phyloP scores from a whole-genome alignment of 1,140 invertebrate species.

The Berghia stephanieae region DNA sequence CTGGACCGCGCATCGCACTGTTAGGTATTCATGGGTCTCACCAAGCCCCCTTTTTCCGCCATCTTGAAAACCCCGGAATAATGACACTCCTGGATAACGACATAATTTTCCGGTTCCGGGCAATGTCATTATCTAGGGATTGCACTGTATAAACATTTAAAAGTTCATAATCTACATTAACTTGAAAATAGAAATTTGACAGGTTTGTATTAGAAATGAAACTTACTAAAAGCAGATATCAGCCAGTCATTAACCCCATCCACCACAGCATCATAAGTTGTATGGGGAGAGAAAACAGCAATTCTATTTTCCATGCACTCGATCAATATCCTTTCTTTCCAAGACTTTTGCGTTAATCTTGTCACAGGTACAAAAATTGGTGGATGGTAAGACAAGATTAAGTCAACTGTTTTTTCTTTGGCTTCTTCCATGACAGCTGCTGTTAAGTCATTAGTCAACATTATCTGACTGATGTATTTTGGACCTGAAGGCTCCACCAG shows the following conservation, averaged over 20 bases:
- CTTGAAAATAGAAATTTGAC: too few species aligned
- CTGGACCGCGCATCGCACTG: too few species aligned
- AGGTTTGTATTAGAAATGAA: too few species aligned
- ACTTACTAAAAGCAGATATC: constrained; percentile 76
- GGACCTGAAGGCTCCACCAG: constrained; percentile 80
- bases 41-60: too few species aligned
- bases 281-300: constrained; percentile 93
- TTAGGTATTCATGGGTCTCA: too few species aligned
- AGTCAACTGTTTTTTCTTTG: constrained; percentile 72
- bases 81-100: too few species aligned
- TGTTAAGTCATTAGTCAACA: constrained; percentile 96
- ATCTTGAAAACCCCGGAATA: too few species aligned
- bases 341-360: constrained; percentile 74
- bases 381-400: constrained; percentile 96
- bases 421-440: constrained; percentile 84
- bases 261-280: constrained; percentile 82
- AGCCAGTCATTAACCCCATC: constrained; percentile 95
- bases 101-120: too few species aligned
- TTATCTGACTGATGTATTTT: constrained; percentile 70
- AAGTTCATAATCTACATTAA: too few species aligned
- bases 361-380: constrained; percentile 90
- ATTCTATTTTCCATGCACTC: constrained; percentile 86
- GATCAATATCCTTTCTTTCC: constrained; percentile 86
- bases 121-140: too few species aligned
- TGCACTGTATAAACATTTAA: too few species aligned